Conservation (phyloP, 35 echinoderm and acorn worm species). For the Stichopus chloronotus region DNA sequence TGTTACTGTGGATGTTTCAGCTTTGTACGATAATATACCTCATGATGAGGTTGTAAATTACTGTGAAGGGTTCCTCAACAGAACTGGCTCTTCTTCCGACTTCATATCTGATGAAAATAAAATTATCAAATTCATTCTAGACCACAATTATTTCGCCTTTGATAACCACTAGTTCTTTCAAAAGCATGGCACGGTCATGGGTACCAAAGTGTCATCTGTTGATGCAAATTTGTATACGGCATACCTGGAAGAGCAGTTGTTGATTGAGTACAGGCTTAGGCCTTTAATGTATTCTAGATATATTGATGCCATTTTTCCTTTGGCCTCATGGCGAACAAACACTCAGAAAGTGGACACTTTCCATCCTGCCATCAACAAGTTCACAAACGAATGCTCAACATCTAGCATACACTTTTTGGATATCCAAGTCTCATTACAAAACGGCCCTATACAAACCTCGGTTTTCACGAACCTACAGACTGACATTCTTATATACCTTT, state of each 20-base stretch:
- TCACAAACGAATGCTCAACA: neutral
- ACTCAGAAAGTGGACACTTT: neutral
- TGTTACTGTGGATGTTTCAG: slow-evolving; percentile 43
- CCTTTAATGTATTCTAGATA: neutral
- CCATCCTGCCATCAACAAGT: neutral
- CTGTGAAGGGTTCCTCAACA: neutral
- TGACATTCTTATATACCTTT: neutral
- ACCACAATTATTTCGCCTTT: slow-evolving; percentile 42
- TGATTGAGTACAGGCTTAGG: neutral
- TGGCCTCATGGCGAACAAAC: neutral
- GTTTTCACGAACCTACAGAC: neutral
- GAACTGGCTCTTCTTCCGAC: neutral
- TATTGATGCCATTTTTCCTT: neutral
- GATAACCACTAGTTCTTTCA: neutral
- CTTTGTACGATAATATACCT: slow-evolving; percentile 43
- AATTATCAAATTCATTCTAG: slow-evolving; percentile 19
- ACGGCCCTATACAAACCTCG: neutral
- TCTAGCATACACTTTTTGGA: neutral
- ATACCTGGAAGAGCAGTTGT: neutral
- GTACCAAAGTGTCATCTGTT: neutral
- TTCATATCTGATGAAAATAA: neutral
- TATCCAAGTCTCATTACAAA: neutral
- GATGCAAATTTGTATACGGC: slow-evolving; percentile 17
- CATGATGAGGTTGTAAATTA: neutral
- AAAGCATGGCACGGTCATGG: slow-evolving; percentile 12